Evolutionary conservation across 1,140 invertebrate genomes (phyloP), one percentile per base, ranked within the genome.

Genomic region (Drosophila bocqueti): DNA sequence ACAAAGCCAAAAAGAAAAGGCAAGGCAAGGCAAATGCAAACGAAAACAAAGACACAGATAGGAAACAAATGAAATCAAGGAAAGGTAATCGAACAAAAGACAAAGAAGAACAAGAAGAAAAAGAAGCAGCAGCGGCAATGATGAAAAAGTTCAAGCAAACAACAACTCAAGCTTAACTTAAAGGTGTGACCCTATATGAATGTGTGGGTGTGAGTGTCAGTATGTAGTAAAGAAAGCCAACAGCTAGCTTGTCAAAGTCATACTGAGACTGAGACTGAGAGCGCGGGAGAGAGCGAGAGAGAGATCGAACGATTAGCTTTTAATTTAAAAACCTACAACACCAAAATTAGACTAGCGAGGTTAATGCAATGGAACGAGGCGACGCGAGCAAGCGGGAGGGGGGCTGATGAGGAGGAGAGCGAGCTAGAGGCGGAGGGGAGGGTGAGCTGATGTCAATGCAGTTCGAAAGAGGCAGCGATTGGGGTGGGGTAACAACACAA

Each of bases 311-410:
- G 83, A 87, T 79, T 87, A 87, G 82, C 71, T 66, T 65, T 71
- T 83, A 76, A 80, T 65, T 71, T 64, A 65, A 79, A 81, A 82
- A 60, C 80, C 80, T 79, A 87, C 83, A 83, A 87, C 83, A 86
- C 81, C 83, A 72, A 76, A 87, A 65, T 59, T 76, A 79, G 66
- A 65, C 77, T 67, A 80, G 79, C 64, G 42, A 71, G 67, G 50
- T 63, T 42, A 36, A 75, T 77, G 75, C 43, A 57, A 55, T 72
- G 65, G 76, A 65, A 60, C 40, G 65, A 81, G 74, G 62, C 40
- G 31, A 43, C 65, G 63, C 63, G 31, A 47, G 47, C 38, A 78
- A 79, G 42, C 36, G 38, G 42, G 45, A 26, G 50, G 31, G 9
- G 24, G 38, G 57, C 31, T 57, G 36, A 69, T 71, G 64, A 47